A percentile compares a stretch with the other conserved stretches of the same genome.
These are phyloP conservation scores for Acanthosoma haemorrhoidale DNA, from an alignment of 2,888 invertebrate genomes.

Conservation along the genomic window DNA sequence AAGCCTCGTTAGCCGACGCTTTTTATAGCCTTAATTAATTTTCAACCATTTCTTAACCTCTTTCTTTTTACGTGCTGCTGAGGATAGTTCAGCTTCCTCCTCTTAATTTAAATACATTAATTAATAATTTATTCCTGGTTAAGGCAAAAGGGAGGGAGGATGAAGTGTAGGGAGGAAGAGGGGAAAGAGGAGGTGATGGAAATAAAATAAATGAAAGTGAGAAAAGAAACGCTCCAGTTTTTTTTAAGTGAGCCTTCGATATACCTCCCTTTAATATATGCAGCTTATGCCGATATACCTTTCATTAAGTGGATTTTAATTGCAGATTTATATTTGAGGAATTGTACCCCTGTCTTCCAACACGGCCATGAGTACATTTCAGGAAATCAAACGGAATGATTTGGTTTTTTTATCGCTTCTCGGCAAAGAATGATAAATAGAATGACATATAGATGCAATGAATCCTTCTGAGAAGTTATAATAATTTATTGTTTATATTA, in stretches of 20 bases:
- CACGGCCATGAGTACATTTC: too few species aligned
- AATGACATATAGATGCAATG: too few species aligned
- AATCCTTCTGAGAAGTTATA: too few species aligned
- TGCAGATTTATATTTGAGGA: too few species aligned
- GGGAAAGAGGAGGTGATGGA: neutral
- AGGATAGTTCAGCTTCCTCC: neutral
- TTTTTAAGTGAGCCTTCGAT: neutral
- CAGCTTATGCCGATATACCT: neutral
- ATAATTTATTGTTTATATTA: too few species aligned
- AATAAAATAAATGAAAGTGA: too few species aligned
- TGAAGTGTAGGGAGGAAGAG: neutral
- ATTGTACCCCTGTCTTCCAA: too few species aligned
- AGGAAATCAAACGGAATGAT: too few species aligned
- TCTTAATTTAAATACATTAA: neutral
- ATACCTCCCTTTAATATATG: neutral
- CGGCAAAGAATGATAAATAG: too few species aligned
- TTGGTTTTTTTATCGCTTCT: too few species aligned
- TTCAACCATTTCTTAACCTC: neutral
- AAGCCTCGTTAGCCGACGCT: neutral
- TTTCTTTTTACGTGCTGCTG: neutral
- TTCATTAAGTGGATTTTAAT: neutral
- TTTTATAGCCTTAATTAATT: constrained; percentile 10
- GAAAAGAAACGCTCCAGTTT: neutral
- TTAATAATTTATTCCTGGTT: constrained; percentile 14
- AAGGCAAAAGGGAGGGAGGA: neutral